A percentile compares a stretch with the other conserved stretches of the same genome.
Conservation (phyloP, 2,888 invertebrate genomes). For the Muscina levida region DNA sequence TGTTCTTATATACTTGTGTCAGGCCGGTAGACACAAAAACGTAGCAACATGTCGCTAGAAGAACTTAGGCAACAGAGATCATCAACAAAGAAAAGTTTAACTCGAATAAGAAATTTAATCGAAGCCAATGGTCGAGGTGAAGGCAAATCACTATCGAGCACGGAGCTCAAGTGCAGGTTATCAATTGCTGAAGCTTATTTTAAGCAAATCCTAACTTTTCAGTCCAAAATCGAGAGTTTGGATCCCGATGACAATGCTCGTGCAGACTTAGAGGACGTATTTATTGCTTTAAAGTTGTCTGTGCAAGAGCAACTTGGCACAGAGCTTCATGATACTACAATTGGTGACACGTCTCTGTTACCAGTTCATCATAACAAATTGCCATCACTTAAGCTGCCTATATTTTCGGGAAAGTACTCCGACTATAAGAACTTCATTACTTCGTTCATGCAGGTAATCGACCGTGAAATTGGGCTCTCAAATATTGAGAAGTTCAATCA, state of each 20-base stretch:
- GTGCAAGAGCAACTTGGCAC: neutral
- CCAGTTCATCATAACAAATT: constrained; percentile 18
- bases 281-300: neutral
- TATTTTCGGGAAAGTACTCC: constrained; percentile 49
- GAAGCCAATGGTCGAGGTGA: constrained; percentile 27
- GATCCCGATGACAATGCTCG: constrained; percentile 28
- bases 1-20: too few relatives aligned
- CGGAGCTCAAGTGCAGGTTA: constrained; percentile 2
- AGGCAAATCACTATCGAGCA: constrained; percentile 14
- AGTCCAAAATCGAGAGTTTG: constrained; percentile 22
- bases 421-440: constrained; percentile 55
- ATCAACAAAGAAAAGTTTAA: constrained; percentile 11
- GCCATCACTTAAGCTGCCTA: constrained; percentile 38
- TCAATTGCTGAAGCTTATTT: constrained; percentile 42
- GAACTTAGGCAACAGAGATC: constrained; percentile 24
- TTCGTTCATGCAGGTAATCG: constrained; percentile 46
- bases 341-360: neutral
- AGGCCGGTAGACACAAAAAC: too few relatives aligned
- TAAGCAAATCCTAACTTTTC: constrained; percentile 20
- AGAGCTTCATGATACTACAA: neutral
- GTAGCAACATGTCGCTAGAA: constrained; percentile 2
- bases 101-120: constrained; percentile 26
- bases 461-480: constrained; percentile 42
- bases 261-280: constrained; percentile 16
- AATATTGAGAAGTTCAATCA: constrained; percentile 54